These are phyloP conservation scores for Coregonus sp. DNA, from an alignment of 2,797 vertebrate species.

Conservation along the genomic window DNA sequence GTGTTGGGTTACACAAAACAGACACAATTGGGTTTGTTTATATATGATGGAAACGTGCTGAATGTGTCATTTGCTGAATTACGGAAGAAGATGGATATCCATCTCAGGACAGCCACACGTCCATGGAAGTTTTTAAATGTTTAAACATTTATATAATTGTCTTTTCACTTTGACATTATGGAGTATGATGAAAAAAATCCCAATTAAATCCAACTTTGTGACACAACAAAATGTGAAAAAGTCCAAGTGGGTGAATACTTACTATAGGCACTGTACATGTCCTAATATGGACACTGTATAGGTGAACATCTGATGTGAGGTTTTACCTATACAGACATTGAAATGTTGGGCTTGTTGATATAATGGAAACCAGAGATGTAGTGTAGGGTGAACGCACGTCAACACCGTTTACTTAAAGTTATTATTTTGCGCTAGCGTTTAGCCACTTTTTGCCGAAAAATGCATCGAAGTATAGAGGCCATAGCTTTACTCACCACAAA, in stretches of 20 bases:
- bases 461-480: no score
- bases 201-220: no score
- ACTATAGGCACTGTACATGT: not conserved
- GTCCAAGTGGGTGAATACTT: no score
- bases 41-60: not conserved
- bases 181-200: no score
- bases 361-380: no score
- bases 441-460: no score
- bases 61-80: not conserved
- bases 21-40: not conserved
- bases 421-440: no score
- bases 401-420: no score
- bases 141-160: not conserved
- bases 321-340: not conserved
- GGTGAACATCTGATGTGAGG: not conserved
- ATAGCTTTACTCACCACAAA: no score
- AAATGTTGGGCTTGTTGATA: not conserved
- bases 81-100: not conserved
- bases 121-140: not conserved
- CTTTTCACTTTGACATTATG: not conserved
- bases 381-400: no score
- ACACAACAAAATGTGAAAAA: no score
- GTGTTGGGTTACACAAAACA: not conserved
- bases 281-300: not conserved
- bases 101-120: not conserved